Base-by-base conservation (phyloP, 2,888 invertebrate species). In the Leuctra nigra region DNA sequence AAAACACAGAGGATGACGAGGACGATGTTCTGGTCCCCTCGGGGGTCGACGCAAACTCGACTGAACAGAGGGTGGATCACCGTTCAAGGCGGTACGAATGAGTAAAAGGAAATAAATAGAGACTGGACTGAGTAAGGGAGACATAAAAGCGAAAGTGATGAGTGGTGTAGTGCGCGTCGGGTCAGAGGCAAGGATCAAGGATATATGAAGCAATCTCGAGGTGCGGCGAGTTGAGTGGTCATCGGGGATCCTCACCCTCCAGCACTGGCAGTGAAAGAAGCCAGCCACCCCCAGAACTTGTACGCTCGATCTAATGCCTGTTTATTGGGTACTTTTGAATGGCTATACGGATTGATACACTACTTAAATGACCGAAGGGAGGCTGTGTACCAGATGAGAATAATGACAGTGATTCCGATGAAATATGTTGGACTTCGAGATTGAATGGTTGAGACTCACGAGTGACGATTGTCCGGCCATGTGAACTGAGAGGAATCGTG, bases 31-130 rank as follows among this genome's bases (percentile, higher is more conserved):
- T 33, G 33, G 22, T n/a, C n/a, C 50, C 50, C 33, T 33, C 23
- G 50, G 50, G 50, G 22, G 22, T 50, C 6, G 24, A 11, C 2
- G 18, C n/a, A 44, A 44, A 44, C 7, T 22, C 22, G 23, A 44
- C 22, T 20, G 20, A 29, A 29, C 29, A 7, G 11, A 29, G 29
- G 29, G 29, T 29, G 29, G 7, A 29, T 6, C n/a, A n/a, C 29
- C 11, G 29, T 29, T 7, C 29, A 29, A 29, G 22, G 20, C 35
- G 35, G 33, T 35, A 14, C 35, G 50, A 50, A 50, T 50, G 50
- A 50, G 50, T 50, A 52, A 56, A 48, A 52, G 50, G 29, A 41
- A 56, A 39, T 38, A 56, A 52, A 56, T 56, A 23, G 41, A 39
- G 52, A 56, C n/a, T n/a, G n/a, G n/a, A n/a, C n/a, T n/a, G n/a